Base-by-base conservation (phyloP, 1,140 invertebrate genomes). In the Ostrea edulis region DNA sequence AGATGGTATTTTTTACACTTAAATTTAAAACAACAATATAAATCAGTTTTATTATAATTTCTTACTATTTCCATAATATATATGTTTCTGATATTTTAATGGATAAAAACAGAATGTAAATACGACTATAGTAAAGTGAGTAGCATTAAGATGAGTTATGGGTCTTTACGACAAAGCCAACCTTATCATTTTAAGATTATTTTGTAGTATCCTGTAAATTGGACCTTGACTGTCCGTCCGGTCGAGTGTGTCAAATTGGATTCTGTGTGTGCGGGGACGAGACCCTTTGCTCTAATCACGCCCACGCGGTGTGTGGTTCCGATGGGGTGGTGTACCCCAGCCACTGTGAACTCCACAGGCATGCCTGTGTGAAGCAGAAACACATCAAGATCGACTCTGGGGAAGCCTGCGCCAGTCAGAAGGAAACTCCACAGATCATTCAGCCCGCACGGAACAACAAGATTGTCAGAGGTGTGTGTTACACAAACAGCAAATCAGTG, bases 341-440 rank as follows among this genome's bases (percentile, higher is more conserved):
- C 93, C 97, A 97, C 93, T 97, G 97, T 93, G 97, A 97, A 91
- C 95, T 97, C 62, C 97, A 97, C 92, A 95, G 96, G 68, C 95
- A 96, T 1, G 96, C 97, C 20, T 97, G 97, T 93, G 93, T 96
- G 12, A 94, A 95, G n/a, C 95, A 95, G 1, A 94, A 94, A 20
- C 94, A 95, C 81, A 96, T 97, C 71, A 95, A 95, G 83, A 95
- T 97, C 17, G 95, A 95, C 84, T 91, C 92, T 84, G 92, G 91
- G n/a, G 92, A 68, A n/a, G 52, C 62, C 5, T 81, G 85, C 17
- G 25, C 82, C 54, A 87, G n/a, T 12, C 81, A 65, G 11, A 22
- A 83, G 8, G 52, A 83, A 52, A 0, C 20, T 53, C 82, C n/a
- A n/a, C 44, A 51, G n/a, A 54, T 53, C 17, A 17, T 20, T 8